Conservation (phyloP, 2,113 vertebrate species). For the Fulica atra region DNA sequence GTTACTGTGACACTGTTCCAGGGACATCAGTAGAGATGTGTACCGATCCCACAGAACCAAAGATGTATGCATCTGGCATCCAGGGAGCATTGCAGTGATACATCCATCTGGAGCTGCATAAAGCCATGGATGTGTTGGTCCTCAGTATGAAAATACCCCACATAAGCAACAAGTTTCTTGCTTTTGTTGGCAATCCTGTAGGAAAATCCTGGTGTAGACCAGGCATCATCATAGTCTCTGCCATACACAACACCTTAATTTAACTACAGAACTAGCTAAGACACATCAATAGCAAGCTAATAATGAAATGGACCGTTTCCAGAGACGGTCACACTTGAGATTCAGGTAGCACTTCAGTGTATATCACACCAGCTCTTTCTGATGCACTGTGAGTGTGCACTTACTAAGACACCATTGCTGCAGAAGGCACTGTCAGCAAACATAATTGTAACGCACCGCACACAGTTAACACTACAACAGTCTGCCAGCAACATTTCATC, state of each 20-base stretch:
- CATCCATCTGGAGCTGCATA: neutral
- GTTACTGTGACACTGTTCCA: neutral
- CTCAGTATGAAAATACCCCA: neutral
- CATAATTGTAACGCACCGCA: neutral
- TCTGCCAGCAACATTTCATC: neutral
- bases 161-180: neutral
- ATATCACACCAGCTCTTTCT: neutral
- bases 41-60: neutral
- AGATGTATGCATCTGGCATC: neutral
- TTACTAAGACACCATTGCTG: neutral
- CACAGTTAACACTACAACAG: neutral
- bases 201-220: neutral
- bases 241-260: neutral
- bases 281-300: neutral
- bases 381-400: neutral
- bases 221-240: neutral
- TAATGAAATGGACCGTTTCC: neutral
- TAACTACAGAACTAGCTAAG: neutral
- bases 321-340: neutral
- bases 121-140: neutral
- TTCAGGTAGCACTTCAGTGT: neutral
- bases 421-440: neutral
- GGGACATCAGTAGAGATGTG: rapidly evolving
- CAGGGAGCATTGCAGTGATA: neutral
- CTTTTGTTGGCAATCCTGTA: neutral